Conservation (phyloP, 2,888 invertebrate genomes). For the Asteroscopus sphinx region DNA sequence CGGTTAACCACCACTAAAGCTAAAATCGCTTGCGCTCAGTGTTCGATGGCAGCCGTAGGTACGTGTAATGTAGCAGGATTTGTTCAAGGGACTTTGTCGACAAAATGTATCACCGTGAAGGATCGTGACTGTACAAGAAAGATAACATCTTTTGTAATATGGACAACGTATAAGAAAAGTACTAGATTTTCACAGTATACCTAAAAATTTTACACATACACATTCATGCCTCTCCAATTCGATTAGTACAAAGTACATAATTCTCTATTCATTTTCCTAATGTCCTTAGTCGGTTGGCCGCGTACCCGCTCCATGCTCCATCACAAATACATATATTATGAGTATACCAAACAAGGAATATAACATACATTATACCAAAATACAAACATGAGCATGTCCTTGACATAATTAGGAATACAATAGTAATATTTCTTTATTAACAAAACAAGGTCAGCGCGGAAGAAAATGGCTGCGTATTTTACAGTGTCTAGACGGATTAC, state of each 20-base stretch:
- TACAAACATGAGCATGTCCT: slow-evolving; percentile 21
- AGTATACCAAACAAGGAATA: slow-evolving; percentile 2
- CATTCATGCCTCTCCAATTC: no score
- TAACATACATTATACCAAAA: slow-evolving; percentile 13
- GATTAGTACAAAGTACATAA: background rate
- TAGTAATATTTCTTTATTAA: slow-evolving; percentile 12
- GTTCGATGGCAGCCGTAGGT: no score
- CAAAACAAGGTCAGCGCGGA: slow-evolving; percentile 12
- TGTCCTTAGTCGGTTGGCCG: background rate
- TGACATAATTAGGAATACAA: slow-evolving; percentile 25
- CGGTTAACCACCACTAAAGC: no score
- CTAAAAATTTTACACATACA: no score
- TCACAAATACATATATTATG: slow-evolving; percentile 8
- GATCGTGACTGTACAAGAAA: no score
- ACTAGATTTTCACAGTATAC: no score
- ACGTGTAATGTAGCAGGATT: no score
- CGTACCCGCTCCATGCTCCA: background rate
- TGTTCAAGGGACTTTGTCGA: no score
- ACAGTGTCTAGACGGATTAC: slow-evolving; percentile 19
- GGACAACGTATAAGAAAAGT: no score
- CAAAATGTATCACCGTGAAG: no score
- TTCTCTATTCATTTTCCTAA: background rate
- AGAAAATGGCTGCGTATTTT: slow-evolving; percentile 1
- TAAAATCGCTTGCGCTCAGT: no score
- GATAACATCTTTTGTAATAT: no score